Evolutionary conservation across 2,888 invertebrate genomes (phyloP), one percentile per base, ranked within the genome.

Genomic region (Heliconius charithonia): DNA sequence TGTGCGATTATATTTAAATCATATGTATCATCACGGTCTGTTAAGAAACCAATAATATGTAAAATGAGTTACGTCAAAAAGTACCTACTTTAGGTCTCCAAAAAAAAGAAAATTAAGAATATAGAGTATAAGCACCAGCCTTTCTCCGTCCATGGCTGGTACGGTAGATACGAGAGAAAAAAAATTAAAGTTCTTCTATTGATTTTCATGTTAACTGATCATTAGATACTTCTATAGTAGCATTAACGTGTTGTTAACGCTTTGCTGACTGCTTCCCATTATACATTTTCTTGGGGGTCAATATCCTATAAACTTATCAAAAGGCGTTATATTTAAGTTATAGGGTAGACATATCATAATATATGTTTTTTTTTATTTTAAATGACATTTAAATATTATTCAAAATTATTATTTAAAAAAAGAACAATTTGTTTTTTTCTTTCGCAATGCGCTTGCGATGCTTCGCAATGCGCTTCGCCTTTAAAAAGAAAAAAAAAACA

Each of bases 231-330:
- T 51, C 29, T 51, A 71, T 71, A 70, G 27, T 27, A 66, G 71
- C 51, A 56, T 67, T 66, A 65, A 81, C 81, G 79, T 79, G 81
- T 82, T 79, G 81, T 81, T 82, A 75, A 78, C 81, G 82, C 83
- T 82, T 78, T 73, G 77, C 32, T 74, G 71, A 12, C 32, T 71
- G 56, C 45, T 69, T 73, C 27, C 70, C 71, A 77, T 73, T 74
- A 78, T 32, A 41, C 9, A 27, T 41, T 41, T 41, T 67, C 77
- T 74, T 62, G 32, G 37, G 27, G 77, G 67, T 73, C 77, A 74
- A 74, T 66, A 73, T 73, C 77, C 77, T 78, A 45, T 25, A 63
- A 41, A 65, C 41, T 10, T 62, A 74, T 65, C 63, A 22, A 45
- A 25, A 25, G 25, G 12, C 13, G 41, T 41, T 63, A 56, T 6